These are phyloP conservation scores for Protonibea diacanthus DNA, from an alignment of 2,797 vertebrate species.

Conservation along the genomic window DNA sequence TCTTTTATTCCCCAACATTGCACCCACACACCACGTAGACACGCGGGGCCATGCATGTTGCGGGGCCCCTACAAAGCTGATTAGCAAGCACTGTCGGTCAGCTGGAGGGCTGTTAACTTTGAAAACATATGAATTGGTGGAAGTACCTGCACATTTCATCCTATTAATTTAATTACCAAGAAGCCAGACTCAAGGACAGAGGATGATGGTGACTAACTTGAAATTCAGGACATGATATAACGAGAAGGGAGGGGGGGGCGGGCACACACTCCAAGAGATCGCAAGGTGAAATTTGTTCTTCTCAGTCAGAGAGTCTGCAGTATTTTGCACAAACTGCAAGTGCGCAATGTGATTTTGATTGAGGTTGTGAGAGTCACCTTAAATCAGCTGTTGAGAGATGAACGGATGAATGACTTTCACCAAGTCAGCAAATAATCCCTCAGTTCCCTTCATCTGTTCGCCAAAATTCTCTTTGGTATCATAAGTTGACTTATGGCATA, in stretches of 20 bases:
- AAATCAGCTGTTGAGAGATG: conserved; percentile 34
- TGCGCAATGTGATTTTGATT: neutral
- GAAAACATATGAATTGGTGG: conserved; percentile 34
- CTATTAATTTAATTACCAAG: conserved; percentile 51
- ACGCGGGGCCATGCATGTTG: neutral
- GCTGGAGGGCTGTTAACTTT: conserved; percentile 50
- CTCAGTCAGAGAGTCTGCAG: neutral
- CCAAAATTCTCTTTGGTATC: conserved; percentile 48
- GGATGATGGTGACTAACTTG: conserved; percentile 40
- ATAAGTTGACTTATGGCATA: conserved; percentile 47
- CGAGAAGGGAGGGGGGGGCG: conserved; percentile 15
- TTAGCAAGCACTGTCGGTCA: conserved; percentile 19
- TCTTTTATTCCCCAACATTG: neutral
- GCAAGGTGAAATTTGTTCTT: conserved; percentile 18
- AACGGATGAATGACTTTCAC: conserved; percentile 44
- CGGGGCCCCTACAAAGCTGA: conserved; percentile 20
- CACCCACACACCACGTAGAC: neutral
- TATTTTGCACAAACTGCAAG: conserved; percentile 10
- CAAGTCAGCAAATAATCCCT: conserved; percentile 43
- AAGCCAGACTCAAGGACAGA: conserved; percentile 55
- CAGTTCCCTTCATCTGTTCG: conserved; percentile 32
- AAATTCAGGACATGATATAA: conserved; percentile 49
- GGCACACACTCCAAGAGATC: neutral
- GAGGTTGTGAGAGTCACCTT: conserved; percentile 15
- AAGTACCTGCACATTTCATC: conserved; percentile 42